Percentiles rank a stretch among this genome's conserved stretches.
Evolutionary conservation across 2,113 vertebrate genomes (phyloP).

Genomic region (Xiphophorus couchianus): DNA sequence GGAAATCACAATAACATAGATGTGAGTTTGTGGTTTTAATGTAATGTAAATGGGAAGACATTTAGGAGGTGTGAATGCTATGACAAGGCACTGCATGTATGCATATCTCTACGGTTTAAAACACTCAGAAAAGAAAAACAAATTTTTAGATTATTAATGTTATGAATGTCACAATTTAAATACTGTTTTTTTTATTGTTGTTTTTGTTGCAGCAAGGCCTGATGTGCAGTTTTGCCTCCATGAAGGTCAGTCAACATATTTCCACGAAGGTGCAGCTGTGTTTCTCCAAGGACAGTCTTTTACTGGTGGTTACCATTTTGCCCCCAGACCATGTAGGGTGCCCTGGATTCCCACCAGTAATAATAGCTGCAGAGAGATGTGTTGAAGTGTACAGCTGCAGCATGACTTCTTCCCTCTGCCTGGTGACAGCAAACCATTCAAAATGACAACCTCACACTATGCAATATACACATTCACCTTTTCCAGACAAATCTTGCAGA

Average conservation of each 20-base stretch:
- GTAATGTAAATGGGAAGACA: too few relatives aligned
- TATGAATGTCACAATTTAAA: too few relatives aligned
- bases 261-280: conserved; percentile 63
- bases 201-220: background rate
- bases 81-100: too few relatives aligned
- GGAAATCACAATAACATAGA: too few relatives aligned
- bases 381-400: conserved; percentile 47
- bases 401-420: conserved; percentile 28
- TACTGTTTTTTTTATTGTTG: background rate
- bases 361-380: conserved; percentile 67
- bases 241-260: conserved; percentile 36
- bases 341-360: conserved; percentile 74
- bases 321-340: conserved; percentile 64
- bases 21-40: too few relatives aligned
- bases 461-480: background rate
- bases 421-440: conserved; percentile 32
- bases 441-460: conserved; percentile 27
- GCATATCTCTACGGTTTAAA: too few relatives aligned
- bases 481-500: background rate
- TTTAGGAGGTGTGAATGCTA: too few relatives aligned
- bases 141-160: too few relatives aligned
- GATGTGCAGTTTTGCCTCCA: conserved; percentile 28
- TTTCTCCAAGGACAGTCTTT: conserved; percentile 66
- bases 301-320: conserved; percentile 58
- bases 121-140: too few relatives aligned